A percentile compares a stretch with the other conserved stretches of the same genome.
Evolutionary conservation across 2,888 invertebrate species (phyloP).

Genomic region (Drosophila formosana): DNA sequence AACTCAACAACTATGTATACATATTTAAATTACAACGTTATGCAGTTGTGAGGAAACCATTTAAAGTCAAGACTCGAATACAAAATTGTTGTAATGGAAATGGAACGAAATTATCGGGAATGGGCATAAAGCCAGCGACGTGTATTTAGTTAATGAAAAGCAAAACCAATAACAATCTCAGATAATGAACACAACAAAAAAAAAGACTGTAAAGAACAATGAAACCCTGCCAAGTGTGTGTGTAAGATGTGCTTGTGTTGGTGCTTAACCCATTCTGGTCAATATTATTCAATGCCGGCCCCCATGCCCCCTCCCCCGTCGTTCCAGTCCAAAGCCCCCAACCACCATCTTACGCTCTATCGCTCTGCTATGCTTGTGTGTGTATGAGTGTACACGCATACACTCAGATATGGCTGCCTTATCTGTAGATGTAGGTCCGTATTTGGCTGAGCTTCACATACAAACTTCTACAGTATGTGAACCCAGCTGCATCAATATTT

Average conservation of each 20-base stretch:
- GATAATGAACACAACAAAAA: conserved; percentile 52
- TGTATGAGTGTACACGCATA: conserved; percentile 11
- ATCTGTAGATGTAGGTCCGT: conserved; percentile 57
- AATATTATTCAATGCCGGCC: conserved; percentile 70
- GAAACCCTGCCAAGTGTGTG: conserved; percentile 16
- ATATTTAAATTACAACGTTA: conserved; percentile 33
- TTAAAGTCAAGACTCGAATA: conserved; percentile 45
- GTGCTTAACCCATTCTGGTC: conserved; percentile 65
- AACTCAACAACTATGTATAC: conserved; percentile 30
- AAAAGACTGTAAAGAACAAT: conserved; percentile 31
- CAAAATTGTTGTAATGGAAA: conserved; percentile 39
- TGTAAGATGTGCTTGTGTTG: conserved; percentile 24
- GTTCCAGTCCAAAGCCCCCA: not conserved
- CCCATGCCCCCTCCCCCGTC: conserved; percentile 16
- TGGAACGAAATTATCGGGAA: conserved; percentile 48
- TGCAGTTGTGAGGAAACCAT: conserved; percentile 29
- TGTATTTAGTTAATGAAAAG: conserved; percentile 72
- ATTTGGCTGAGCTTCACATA: conserved; percentile 46
- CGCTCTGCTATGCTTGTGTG: conserved; percentile 6
- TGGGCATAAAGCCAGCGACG: conserved; percentile 64
- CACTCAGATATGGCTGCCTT: conserved; percentile 41
- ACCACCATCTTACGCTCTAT: conserved; percentile 25
- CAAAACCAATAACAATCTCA: conserved; percentile 58
- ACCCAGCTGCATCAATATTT: conserved; percentile 43
- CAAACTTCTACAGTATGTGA: conserved; percentile 6